A percentile compares a stretch with the other conserved stretches of the same genome.
These are phyloP conservation scores for Stenchaetothrips biformis DNA, from an alignment of 2,888 invertebrate genomes.

Conservation along the genomic window DNA sequence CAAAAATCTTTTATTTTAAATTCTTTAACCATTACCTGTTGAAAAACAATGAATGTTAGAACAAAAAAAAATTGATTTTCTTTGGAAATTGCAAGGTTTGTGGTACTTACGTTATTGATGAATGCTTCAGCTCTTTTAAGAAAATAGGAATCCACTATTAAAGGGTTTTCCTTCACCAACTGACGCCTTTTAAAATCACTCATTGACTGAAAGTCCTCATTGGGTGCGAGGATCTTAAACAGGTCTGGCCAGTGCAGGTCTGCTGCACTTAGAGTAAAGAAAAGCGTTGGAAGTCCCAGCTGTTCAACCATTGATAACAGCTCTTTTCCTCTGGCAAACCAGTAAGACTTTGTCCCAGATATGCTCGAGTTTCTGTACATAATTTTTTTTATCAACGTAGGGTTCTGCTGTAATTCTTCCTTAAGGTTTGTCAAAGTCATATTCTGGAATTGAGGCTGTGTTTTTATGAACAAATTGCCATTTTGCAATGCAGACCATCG, in stretches of 20 bases:
- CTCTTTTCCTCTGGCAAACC: slow-evolving; percentile 30
- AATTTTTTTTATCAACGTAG: slow-evolving; percentile 29
- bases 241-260: slow-evolving; percentile 35
- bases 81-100: not conserved
- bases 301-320: slow-evolving; percentile 34
- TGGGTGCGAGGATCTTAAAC: slow-evolving; percentile 24
- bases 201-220: not conserved
- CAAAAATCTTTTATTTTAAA: not conserved
- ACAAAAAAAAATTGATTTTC: not conserved
- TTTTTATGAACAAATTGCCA: not conserved
- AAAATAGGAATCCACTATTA: not conserved
- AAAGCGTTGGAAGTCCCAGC: slow-evolving; percentile 33
- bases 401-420: slow-evolving; percentile 25
- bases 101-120: not conserved
- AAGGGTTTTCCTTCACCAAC: not conserved
- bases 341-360: slow-evolving; percentile 33
- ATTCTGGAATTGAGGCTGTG: not conserved
- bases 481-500: not conserved
- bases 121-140: not conserved
- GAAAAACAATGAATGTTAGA: not conserved
- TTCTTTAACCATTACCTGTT: not conserved
- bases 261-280: slow-evolving; percentile 35
- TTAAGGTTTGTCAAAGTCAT: slow-evolving; percentile 12
- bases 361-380: slow-evolving; percentile 32
- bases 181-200: not conserved